A percentile compares a stretch with the other conserved stretches of the same genome.
These are phyloP conservation scores for Pterocles orientalis DNA, from an alignment of 2,113 vertebrate genomes.

Conservation along the genomic window DNA sequence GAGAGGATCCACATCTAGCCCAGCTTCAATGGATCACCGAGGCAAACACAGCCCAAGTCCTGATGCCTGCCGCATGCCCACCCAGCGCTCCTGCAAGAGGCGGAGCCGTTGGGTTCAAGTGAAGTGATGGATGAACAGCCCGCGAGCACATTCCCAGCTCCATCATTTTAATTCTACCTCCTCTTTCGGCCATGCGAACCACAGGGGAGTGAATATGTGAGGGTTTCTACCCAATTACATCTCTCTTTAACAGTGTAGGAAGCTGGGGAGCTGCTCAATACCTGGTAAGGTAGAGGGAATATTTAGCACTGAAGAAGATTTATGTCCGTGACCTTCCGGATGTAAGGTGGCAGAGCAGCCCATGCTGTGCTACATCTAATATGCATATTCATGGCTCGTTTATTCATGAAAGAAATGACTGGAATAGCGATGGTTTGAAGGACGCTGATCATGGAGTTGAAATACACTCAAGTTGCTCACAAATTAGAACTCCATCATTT, in stretches of 20 bases:
- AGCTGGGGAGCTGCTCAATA: background rate
- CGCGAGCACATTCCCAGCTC: background rate
- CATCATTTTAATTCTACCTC: constrained; percentile 7
- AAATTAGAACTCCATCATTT: constrained; percentile 25
- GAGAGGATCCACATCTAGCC: background rate
- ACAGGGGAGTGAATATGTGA: background rate
- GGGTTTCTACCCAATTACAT: constrained; percentile 26
- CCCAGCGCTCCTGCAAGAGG: background rate
- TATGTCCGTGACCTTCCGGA: constrained; percentile 47
- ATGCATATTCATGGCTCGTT: constrained; percentile 67
- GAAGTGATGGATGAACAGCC: background rate
- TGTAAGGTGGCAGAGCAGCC: constrained; percentile 50
- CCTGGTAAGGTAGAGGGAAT: background rate
- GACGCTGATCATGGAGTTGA: constrained; percentile 3
- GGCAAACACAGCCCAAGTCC: background rate
- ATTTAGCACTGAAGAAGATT: constrained; percentile 49
- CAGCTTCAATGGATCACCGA: background rate
- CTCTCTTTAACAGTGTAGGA: background rate
- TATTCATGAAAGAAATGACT: constrained; percentile 34
- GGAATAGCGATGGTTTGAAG: constrained; percentile 54
- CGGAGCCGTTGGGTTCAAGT: background rate
- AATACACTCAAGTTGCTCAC: background rate
- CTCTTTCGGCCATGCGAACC: background rate
- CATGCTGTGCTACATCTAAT: constrained; percentile 33
- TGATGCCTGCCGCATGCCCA: fast-evolving